Percentiles rank a stretch among this genome's conserved stretches.
These are phyloP conservation scores for Microcebus lehilahytsara DNA, from an alignment of 2,113 vertebrate species.

Conservation along the genomic window DNA sequence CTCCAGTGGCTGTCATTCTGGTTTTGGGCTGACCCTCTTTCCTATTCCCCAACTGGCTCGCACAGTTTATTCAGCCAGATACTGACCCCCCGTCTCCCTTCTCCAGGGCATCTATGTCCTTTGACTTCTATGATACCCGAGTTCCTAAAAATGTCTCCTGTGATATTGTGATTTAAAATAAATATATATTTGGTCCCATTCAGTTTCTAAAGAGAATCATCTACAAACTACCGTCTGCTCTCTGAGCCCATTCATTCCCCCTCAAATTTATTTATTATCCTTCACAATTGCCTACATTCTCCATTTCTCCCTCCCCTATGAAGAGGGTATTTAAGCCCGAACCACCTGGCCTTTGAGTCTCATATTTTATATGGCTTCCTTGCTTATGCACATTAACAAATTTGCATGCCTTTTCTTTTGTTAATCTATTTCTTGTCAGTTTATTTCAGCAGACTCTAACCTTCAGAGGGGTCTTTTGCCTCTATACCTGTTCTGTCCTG, in stretches of 20 bases:
- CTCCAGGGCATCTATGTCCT: neutral
- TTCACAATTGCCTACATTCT: neutral
- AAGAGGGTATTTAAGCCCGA: neutral
- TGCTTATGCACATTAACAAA: neutral
- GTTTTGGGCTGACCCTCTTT: neutral
- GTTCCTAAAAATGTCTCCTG: neutral
- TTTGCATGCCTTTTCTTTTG: neutral
- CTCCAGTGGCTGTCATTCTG: neutral
- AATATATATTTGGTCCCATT: neutral
- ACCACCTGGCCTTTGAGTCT: neutral
- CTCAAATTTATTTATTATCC: neutral
- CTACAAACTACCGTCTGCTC: neutral
- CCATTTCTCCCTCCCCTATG: neutral
- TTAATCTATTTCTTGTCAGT: neutral
- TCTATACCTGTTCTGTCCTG: slow-evolving; percentile 82
- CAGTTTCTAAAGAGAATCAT: neutral
- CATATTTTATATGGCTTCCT: neutral
- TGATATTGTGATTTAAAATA: neutral
- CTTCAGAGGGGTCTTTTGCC: neutral
- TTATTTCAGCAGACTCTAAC: neutral
- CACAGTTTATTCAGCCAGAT: neutral
- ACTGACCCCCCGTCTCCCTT: neutral
- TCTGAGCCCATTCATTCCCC: neutral
- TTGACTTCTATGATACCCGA: neutral
- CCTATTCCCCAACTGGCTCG: neutral